Percentiles rank a stretch among this genome's conserved stretches.
These are phyloP conservation scores for Ciconia stormi DNA, from an alignment of 2,113 vertebrate genomes.

Conservation along the genomic window DNA sequence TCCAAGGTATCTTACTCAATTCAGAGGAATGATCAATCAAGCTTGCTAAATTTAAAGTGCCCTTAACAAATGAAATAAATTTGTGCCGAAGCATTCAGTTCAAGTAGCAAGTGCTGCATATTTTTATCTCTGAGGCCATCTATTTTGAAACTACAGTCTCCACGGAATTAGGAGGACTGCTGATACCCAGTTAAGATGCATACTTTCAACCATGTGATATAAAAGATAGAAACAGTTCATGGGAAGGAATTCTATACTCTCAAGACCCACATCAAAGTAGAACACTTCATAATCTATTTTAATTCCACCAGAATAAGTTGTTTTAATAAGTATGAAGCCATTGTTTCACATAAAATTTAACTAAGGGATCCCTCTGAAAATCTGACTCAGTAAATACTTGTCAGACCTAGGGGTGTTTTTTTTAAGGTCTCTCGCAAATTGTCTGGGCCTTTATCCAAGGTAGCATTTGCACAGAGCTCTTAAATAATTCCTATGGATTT, in stretches of 20 bases:
- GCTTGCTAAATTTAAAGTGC: conserved; percentile 21
- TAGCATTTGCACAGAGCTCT: neutral
- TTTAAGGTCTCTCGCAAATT: neutral
- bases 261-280: neutral
- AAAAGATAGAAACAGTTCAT: neutral
- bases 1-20: neutral
- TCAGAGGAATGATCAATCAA: neutral
- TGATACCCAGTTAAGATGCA: neutral
- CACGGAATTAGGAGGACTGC: neutral
- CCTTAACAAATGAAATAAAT: neutral
- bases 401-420: neutral
- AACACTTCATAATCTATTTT: neutral
- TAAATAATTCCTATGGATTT: neutral
- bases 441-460: neutral
- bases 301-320: neutral
- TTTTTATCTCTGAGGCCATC: neutral
- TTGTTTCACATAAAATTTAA: neutral
- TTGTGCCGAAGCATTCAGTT: neutral
- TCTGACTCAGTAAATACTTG: neutral
- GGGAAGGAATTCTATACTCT: neutral
- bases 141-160: neutral
- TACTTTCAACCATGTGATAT: neutral
- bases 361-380: neutral
- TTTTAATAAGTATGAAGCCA: neutral
- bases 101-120: neutral